Conservation (phyloP, 2,797 vertebrate species). For the Gallinago stenura region DNA sequence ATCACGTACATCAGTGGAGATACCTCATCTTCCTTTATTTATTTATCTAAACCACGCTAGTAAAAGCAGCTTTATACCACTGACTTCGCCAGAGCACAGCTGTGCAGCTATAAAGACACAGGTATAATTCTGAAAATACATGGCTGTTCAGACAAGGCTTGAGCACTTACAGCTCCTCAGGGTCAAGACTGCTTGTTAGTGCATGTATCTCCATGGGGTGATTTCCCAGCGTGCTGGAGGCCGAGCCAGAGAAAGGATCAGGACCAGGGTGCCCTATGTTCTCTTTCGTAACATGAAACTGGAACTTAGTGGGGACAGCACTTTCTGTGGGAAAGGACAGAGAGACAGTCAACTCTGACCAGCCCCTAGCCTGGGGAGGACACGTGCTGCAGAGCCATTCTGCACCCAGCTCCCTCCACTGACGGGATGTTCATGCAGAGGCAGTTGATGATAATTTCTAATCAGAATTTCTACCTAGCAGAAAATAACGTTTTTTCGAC, state of each 20-base stretch:
- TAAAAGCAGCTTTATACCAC: not conserved
- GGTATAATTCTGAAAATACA: not conserved
- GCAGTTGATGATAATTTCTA: not conserved
- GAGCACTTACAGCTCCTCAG: rapidly evolving
- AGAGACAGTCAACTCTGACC: not conserved
- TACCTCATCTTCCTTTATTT: not conserved
- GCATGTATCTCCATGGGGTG: rapidly evolving
- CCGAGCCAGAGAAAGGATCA: not conserved
- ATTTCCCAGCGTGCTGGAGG: not conserved
- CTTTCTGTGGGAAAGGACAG: slow-evolving; percentile 13
- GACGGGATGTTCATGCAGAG: not conserved
- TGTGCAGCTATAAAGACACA: not conserved
- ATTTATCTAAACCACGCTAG: not conserved
- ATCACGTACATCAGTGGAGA: not conserved
- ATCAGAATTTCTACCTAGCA: not conserved
- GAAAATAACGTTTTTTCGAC: not conserved
- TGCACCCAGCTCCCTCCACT: not conserved
- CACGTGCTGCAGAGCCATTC: not conserved
- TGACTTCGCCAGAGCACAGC: not conserved
- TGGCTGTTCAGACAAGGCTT: not conserved
- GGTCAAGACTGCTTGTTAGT: not conserved
- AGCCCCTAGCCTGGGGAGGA: not conserved
- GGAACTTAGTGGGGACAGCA: slow-evolving; percentile 9
- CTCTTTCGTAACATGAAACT: not conserved
- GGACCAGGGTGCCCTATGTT: not conserved